Percentiles rank a stretch among this genome's conserved stretches.
phyloP scores from a whole-genome alignment of 2,113 vertebrate genomes.

The Mirounga angustirostris region DNA sequence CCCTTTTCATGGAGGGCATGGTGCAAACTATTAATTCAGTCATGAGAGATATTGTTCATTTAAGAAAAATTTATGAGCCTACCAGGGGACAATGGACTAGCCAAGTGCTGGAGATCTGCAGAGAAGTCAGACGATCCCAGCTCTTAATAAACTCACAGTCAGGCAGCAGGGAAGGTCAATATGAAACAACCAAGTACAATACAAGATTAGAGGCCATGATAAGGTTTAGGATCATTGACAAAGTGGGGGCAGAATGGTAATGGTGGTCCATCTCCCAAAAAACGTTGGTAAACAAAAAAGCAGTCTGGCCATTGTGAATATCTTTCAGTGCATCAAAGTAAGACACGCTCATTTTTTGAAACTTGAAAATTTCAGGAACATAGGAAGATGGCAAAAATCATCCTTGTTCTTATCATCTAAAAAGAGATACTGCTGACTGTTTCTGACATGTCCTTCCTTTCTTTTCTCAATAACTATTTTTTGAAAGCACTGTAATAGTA shows the following conservation, averaged over 20 bases:
- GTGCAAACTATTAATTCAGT: constrained; percentile 8
- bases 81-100: background rate
- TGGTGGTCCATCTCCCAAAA: background rate
- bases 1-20: background rate
- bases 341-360: constrained; percentile 1
- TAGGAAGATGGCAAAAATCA: background rate
- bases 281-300: background rate
- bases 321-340: background rate
- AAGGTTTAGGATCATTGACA: background rate
- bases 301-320: background rate
- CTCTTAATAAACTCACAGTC: background rate
- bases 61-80: background rate
- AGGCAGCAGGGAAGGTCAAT: background rate
- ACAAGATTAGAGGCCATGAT: background rate
- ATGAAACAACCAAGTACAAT: background rate
- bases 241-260: background rate
- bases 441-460: background rate
- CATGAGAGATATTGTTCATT: background rate
- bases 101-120: background rate
- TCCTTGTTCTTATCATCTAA: background rate
- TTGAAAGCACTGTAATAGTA: background rate
- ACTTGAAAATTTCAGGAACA: constrained; percentile 36
- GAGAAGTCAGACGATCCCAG: background rate
- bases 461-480: background rate
- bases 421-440: background rate